Conservation (phyloP, 2,888 invertebrate genomes). For the Caenorhabditis angaria region DNA sequence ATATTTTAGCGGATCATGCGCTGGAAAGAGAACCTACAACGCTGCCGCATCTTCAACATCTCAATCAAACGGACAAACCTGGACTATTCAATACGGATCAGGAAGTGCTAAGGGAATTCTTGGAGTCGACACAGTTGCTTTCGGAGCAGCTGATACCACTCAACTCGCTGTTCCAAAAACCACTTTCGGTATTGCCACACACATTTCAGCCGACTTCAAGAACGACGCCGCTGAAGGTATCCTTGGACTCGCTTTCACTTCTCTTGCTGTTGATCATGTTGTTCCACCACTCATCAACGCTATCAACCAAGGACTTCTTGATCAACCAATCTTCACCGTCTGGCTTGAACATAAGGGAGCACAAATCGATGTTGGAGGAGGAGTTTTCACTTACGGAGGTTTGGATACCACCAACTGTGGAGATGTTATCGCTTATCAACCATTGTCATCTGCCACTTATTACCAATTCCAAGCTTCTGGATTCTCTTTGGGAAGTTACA, state of each 20-base stretch:
- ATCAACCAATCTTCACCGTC: conserved; percentile 56
- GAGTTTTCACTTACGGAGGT: conserved; percentile 61
- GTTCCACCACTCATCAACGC: conserved; percentile 51
- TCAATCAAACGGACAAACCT: conserved; percentile 85
- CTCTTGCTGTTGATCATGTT: conserved; percentile 53
- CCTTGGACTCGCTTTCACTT: conserved; percentile 53
- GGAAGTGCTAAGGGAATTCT: conserved; percentile 89
- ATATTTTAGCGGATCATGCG: conserved; percentile 14
- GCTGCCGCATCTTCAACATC: conserved; percentile 84
- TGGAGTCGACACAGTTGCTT: too few species aligned
- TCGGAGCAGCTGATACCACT: too few species aligned
- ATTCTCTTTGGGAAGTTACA: conserved; percentile 10
- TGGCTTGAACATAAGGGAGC: conserved; percentile 49
- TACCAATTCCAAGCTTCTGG: conserved; percentile 35
- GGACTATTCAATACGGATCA: conserved; percentile 91
- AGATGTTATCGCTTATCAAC: conserved; percentile 43
- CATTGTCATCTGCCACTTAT: conserved; percentile 55
- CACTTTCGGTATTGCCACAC: conserved; percentile 54
- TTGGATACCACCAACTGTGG: conserved; percentile 55
- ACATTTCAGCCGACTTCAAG: conserved; percentile 46
- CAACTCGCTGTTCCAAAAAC: conserved; percentile 52
- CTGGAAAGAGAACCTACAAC: conserved; percentile 83
- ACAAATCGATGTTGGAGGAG: conserved; percentile 52
- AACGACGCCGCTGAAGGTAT: conserved; percentile 55
- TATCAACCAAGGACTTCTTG: conserved; percentile 53